Base-by-base conservation (phyloP, 2,888 invertebrate species). In the Tetramorium bicarinatum region DNA sequence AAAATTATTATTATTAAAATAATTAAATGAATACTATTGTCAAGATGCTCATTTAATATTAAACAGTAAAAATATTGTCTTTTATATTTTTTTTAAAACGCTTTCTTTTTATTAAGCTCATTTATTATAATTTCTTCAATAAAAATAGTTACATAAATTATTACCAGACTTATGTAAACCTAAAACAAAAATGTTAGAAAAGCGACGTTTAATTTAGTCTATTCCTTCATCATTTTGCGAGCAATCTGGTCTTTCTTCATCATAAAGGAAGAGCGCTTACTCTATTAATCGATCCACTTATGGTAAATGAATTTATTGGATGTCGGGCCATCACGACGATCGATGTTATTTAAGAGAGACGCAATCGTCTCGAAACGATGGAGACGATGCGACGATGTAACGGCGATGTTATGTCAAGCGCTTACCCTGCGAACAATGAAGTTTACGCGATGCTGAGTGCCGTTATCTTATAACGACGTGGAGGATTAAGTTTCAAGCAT, bases 381-480 rank as follows among this genome's bases (percentile, higher is more conserved):
- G 69, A 61, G 49, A 59, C 61, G 49, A 59, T 56, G 74, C 52
- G 56, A 64, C 62, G 59, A 66, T 82, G 88, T 83, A 86, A 88
- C 82, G 79, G 61, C 67, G 69, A 64, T 77, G 87, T 79, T 83
- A 69, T 84, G 62, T 85, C 72, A 84, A 75, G 77, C 85, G 87
- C 83, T 90, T 89, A 87, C 69, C 85, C 64, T 61, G 69, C 77
- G 88, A 87, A 91, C 91, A 92, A 92, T 91, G 91, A 89, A 92
- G 90, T 90, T 91, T 91, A 90, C 88, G 89, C 88, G 90, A 88
- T 87, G 88, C 85, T 83, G 86, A 87, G 87, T 85, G 84, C 87
- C 86, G 90, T 92, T 92, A 92, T 92, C 92, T 92, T 91, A 89
- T 87, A 91, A 88, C 91, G 88, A 89, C 88, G 88, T 89, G 87